Evolutionary conservation across 2,888 invertebrate genomes (phyloP).

Genomic region (Luperina testacea): DNA sequence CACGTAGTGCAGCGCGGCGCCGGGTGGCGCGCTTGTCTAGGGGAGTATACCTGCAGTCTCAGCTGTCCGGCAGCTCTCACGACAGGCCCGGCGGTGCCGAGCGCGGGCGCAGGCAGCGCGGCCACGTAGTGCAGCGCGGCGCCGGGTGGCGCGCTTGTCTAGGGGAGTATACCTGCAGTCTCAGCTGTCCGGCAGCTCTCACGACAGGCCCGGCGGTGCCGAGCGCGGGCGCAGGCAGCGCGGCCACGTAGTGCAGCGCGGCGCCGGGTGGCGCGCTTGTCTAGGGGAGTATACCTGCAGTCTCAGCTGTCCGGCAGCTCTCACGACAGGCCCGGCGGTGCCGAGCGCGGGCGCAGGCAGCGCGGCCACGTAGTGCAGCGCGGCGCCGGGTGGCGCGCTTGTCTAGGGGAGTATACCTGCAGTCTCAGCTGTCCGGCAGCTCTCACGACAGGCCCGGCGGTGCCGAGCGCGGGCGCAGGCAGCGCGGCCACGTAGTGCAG

Average conservation of each 20-base stretch:
- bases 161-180: too few species aligned
- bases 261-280: constrained; percentile 24
- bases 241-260: constrained; percentile 29
- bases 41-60: constrained; percentile 70
- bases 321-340: constrained; percentile 83
- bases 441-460: constrained; percentile 84
- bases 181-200: constrained; percentile 80
- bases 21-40: constrained; percentile 20
- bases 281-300: constrained; percentile 61
- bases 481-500: constrained; percentile 46
- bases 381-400: constrained; percentile 24
- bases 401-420: background rate
- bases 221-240: constrained; percentile 73
- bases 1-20: constrained; percentile 11
- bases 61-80: constrained; percentile 85
- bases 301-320: constrained; percentile 84
- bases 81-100: constrained; percentile 85
- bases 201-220: constrained; percentile 86
- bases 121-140: constrained; percentile 28
- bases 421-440: constrained; percentile 85
- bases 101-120: constrained; percentile 71
- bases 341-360: constrained; percentile 78
- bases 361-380: constrained; percentile 33
- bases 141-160: constrained; percentile 2
- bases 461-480: constrained; percentile 78